A percentile compares a stretch with the other conserved stretches of the same genome.
Evolutionary conservation across 2,888 invertebrate species (phyloP).

Genomic region (Drosophila stalkeri): DNA sequence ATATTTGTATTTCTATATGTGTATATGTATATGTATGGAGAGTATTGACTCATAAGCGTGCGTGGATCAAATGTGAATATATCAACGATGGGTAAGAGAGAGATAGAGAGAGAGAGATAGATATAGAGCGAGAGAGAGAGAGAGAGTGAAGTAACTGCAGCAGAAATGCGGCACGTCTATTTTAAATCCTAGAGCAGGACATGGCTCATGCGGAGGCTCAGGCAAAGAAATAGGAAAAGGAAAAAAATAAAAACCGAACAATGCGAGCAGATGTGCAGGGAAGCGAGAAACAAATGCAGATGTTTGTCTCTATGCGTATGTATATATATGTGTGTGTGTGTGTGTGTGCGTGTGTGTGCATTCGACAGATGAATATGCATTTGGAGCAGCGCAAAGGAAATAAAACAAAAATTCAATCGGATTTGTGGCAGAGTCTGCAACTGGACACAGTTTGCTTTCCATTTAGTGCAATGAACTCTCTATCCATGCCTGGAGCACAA

Average conservation of each 20-base stretch:
- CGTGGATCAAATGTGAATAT: constrained; percentile 29
- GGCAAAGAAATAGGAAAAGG: constrained; percentile 31
- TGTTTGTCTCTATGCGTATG: constrained; percentile 38
- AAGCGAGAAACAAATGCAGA: constrained; percentile 67
- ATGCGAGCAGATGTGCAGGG: constrained; percentile 76
- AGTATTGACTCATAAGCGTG: constrained; percentile 20
- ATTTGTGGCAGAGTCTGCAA: constrained; percentile 67
- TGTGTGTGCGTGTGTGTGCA: constrained; percentile 32
- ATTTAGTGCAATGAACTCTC: constrained; percentile 69
- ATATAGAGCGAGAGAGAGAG: background rate
- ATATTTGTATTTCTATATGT: constrained; percentile 11
- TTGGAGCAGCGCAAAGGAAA: constrained; percentile 57
- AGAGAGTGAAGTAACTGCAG: constrained; percentile 41
- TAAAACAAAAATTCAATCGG: constrained; percentile 76
- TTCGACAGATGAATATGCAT: constrained; percentile 67
- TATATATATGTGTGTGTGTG: constrained; percentile 1
- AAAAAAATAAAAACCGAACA: constrained; percentile 52
- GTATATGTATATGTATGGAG: constrained; percentile 9
- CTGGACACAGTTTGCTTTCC: constrained; percentile 57
- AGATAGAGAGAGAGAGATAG: background rate
- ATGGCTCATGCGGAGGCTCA: constrained; percentile 23
- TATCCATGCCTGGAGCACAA: constrained; percentile 28
- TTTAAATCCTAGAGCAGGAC: constrained; percentile 55
- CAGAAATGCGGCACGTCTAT: constrained; percentile 54
- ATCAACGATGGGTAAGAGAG: background rate